phyloP scores from a whole-genome alignment of 2,113 vertebrate genomes.

The Motacilla tschutschensis region DNA sequence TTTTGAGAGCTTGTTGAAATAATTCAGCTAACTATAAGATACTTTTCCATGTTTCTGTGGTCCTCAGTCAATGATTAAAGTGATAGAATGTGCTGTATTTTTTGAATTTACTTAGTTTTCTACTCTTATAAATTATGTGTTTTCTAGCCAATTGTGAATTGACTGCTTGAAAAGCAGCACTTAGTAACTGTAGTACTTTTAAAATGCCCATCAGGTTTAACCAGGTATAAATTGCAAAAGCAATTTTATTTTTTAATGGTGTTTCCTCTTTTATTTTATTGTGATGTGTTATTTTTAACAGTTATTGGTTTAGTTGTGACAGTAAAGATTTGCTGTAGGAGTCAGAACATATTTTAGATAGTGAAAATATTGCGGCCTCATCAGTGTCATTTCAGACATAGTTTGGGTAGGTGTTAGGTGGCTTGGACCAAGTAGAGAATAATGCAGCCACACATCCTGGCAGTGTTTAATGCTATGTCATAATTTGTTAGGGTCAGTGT shows the following conservation, averaged over 20 bases:
- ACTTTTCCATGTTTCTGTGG: not conserved
- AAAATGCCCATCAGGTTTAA: not conserved
- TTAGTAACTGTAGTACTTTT: not conserved
- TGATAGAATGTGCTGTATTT: not conserved
- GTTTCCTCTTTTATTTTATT: not conserved
- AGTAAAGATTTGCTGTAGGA: not conserved
- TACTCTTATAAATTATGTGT: not conserved
- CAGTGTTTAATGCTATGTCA: not conserved
- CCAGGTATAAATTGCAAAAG: not conserved
- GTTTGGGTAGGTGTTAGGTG: not conserved
- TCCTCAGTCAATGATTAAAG: not conserved
- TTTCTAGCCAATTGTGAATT: not conserved
- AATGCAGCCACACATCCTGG: accelerated
- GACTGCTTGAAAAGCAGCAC: not conserved
- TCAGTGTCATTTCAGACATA: not conserved
- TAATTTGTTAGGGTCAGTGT: not conserved
- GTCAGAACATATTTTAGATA: not conserved
- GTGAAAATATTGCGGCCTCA: not conserved
- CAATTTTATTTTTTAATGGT: not conserved
- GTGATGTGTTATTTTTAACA: not conserved
- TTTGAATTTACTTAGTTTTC: not conserved
- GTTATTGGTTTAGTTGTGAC: not conserved
- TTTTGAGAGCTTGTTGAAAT: not conserved
- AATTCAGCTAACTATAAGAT: not conserved
- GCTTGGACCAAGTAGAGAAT: not conserved